These are phyloP conservation scores for Cepaea hortensis DNA, from an alignment of 2,888 invertebrate species.

Conservation along the genomic window DNA sequence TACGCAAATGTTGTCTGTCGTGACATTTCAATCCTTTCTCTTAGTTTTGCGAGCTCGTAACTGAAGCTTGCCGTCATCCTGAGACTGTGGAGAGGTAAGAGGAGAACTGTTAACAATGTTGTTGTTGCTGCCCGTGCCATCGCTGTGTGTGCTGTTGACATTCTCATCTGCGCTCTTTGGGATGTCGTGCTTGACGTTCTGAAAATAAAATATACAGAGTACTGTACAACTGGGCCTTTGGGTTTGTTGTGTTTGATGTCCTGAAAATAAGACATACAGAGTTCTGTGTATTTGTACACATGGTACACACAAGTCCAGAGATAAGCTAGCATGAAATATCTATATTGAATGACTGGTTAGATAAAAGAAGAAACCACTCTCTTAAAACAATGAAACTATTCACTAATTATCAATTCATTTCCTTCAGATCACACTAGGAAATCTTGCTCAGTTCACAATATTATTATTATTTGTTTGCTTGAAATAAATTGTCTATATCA, in stretches of 20 bases:
- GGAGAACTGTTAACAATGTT: neutral
- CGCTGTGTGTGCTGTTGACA: neutral
- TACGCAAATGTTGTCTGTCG: too few relatives aligned
- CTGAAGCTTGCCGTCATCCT: conserved; percentile 22
- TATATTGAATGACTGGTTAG: too few relatives aligned
- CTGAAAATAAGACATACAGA: neutral
- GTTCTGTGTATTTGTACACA: neutral
- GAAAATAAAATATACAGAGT: neutral
- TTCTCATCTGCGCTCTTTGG: conserved; percentile 20
- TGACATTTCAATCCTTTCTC: conserved; percentile 21
- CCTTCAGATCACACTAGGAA: too few relatives aligned
- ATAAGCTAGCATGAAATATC: too few relatives aligned
- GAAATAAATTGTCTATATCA: too few relatives aligned
- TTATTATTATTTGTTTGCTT: too few relatives aligned
- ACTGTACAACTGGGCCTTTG: neutral
- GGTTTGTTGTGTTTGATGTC: too few relatives aligned
- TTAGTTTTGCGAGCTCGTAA: conserved; percentile 2
- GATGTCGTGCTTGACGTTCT: conserved; percentile 50
- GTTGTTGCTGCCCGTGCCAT: conserved; percentile 16
- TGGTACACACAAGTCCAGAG: neutral
- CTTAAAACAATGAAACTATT: too few relatives aligned
- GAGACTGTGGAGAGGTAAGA: neutral
- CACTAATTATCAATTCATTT: too few relatives aligned
- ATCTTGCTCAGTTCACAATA: too few relatives aligned
- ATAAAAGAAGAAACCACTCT: too few relatives aligned